Evolutionary conservation across 2,113 vertebrate genomes (phyloP).

Genomic region (Merops nubicus): DNA sequence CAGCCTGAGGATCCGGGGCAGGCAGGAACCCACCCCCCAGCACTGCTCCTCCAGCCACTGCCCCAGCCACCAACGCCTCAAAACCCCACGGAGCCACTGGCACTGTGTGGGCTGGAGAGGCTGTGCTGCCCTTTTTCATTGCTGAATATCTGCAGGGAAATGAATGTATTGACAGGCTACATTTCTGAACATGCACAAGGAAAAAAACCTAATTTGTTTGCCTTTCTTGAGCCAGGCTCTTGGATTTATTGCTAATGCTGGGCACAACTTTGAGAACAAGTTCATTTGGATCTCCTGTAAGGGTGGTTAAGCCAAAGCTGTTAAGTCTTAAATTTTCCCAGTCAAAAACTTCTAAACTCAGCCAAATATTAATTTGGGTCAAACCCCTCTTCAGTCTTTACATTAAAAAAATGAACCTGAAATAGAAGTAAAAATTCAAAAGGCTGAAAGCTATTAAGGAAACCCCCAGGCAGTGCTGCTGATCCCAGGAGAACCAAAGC

Average conservation of each 20-base stretch:
- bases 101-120: neutral
- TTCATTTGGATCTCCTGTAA: neutral
- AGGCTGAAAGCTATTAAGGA: neutral
- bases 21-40: neutral
- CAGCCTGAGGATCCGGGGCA: neutral
- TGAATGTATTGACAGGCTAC: neutral
- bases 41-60: rapidly evolving
- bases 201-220: neutral
- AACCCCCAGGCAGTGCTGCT: neutral
- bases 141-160: neutral
- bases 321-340: neutral
- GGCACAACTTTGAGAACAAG: neutral
- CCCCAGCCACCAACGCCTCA: neutral
- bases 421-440: neutral
- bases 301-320: neutral
- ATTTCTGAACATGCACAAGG: neutral
- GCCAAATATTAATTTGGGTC: neutral
- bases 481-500: neutral
- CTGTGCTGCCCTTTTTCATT: neutral
- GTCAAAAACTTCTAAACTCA: neutral
- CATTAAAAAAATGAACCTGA: neutral
- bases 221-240: neutral
- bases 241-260: neutral
- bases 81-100: neutral
- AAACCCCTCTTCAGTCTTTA: neutral